Conservation (phyloP, 2,113 vertebrate genomes). For the Lasiurus cinereus region DNA sequence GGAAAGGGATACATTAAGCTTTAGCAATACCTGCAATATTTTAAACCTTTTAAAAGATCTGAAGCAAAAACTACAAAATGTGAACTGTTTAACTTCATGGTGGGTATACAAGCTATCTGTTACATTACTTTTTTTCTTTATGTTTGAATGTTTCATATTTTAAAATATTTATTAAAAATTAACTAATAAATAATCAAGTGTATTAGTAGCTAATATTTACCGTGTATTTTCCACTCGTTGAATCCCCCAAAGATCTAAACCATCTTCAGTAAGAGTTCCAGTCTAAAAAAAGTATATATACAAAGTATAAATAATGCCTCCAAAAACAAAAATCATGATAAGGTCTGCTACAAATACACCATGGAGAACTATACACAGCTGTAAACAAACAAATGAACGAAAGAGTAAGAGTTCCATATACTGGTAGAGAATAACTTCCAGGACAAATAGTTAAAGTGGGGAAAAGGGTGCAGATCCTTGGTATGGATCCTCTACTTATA, state of each 20-base stretch:
- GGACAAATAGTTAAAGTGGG: background rate
- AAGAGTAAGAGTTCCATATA: background rate
- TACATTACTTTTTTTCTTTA: background rate
- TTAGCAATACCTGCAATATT: background rate
- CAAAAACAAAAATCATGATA: constrained; percentile 28
- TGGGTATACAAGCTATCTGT: background rate
- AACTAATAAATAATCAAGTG: constrained; percentile 28
- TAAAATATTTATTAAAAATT: constrained; percentile 51
- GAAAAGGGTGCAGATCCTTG: background rate
- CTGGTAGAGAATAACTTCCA: background rate
- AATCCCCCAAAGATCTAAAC: constrained; percentile 97
- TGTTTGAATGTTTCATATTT: constrained; percentile 18
- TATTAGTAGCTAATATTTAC: constrained; percentile 85
- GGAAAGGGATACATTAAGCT: background rate
- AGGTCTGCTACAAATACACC: background rate
- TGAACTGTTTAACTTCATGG: background rate
- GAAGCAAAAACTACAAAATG: background rate
- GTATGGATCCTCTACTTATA: background rate
- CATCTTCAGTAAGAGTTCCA: constrained; percentile 98
- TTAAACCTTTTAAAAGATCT: constrained; percentile 31
- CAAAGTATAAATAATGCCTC: background rate
- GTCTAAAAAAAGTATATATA: constrained; percentile 88
- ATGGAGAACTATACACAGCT: background rate
- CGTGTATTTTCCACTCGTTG: constrained; percentile 93
- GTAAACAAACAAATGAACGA: background rate